Percentiles rank a stretch among this genome's conserved stretches.
These are phyloP conservation scores for Adelges cooleyi DNA, from an alignment of 1,140 invertebrate species.

Conservation along the genomic window DNA sequence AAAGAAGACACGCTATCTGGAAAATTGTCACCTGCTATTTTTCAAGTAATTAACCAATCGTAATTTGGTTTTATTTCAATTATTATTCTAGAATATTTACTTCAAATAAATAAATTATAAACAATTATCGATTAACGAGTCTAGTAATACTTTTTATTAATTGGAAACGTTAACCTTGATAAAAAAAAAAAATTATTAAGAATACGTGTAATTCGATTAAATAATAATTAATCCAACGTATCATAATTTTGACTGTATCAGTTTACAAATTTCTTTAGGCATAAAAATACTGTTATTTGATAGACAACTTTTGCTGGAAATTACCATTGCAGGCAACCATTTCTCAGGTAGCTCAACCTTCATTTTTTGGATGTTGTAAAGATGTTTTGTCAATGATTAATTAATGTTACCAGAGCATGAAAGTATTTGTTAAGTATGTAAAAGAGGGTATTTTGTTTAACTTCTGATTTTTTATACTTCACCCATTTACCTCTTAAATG, in stretches of 20 bases:
- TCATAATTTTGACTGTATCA: background rate
- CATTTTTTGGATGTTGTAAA: background rate
- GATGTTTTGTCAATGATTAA: background rate
- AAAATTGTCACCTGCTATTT: slow-evolving; percentile 79
- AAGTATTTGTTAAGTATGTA: slow-evolving; percentile 2
- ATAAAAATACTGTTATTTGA: slow-evolving; percentile 4
- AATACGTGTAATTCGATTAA: no score
- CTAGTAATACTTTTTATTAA: no score
- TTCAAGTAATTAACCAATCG: slow-evolving; percentile 42
- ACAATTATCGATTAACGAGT: no score
- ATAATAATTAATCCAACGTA: no score
- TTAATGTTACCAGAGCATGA: slow-evolving; percentile 1
- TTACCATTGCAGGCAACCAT: background rate
- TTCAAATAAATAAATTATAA: no score
- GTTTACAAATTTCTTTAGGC: slow-evolving; percentile 8
- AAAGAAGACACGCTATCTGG: slow-evolving; percentile 68
- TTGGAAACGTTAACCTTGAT: no score
- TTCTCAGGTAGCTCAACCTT: slow-evolving; percentile 3
- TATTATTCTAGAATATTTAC: no score
- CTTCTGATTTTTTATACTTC: background rate
- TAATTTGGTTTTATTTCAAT: no score
- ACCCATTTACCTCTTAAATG: background rate
- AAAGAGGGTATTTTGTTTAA: background rate
- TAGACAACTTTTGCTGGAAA: background rate
- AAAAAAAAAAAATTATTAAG: no score